Evolutionary conservation across 2,113 vertebrate species (phyloP), one percentile per base, ranked within the genome.

Genomic region (Plectropomus leopardus): DNA sequence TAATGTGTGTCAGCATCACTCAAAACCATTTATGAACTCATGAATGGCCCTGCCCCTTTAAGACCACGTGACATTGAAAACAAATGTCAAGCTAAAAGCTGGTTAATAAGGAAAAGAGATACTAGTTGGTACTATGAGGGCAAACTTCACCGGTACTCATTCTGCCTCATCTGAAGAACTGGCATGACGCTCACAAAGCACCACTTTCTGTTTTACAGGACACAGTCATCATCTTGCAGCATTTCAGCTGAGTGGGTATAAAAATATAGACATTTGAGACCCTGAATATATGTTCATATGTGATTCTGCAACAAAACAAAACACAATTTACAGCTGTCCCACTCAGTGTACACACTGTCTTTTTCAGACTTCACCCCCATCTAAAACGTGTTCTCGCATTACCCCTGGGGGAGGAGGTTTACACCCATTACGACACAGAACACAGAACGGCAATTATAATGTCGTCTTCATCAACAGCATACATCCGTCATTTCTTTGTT

Each of bases 261-360:
- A 94, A 95, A 95, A 95, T 93, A 95, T 91, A 95, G 91, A 91
- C 85, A 92, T 95, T 93, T 93, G 86, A 94, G 92, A 94, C 91
- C 94, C 94, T 95, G 93, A 94, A 94, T 92, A 93, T 85, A 93
- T 90, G 92, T 92, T 92, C 86, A 90, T 89, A 92, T 81, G 86
- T 82, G 87, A 91, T 90, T 92, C 87, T 85, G 91, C 90, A 89
- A 86, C 84, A 87, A 83, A 92, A 92, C 66, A 89, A 82, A 87
- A 93, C 73, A 89, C 80, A 78, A 88, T 89, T 91, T 92, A 94
- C 89, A 91, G 74, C 78, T 80, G 71, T 87, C 79, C 86, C 89
- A 90, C 91, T 86, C 87, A 86, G 78, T 89, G 82, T 84, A 61
- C 76, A 85, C 83, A 78, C 42, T 63, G 40, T 78, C 45, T 73